Evolutionary conservation across 1,140 invertebrate genomes (phyloP), one percentile per base, ranked within the genome.

Genomic region (Brachionus calyciflorus): DNA sequence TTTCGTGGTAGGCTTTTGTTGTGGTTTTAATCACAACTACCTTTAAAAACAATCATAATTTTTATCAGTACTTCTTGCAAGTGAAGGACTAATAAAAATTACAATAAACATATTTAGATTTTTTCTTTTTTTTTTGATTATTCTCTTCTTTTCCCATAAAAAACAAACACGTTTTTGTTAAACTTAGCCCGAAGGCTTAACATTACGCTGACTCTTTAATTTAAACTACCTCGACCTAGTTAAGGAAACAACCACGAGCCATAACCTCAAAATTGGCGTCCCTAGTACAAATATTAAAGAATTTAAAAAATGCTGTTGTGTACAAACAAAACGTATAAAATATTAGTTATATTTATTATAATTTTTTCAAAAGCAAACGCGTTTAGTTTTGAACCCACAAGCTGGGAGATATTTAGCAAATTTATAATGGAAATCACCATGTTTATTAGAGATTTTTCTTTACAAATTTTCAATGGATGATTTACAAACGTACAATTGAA

Each of bases 261-360:
- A 49, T 19, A 49, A 53, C 51, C 51, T 53, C 51, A 53, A 53
- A 21, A 53, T 53, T 53, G 51, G 51, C 51, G 51, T 53, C 51
- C 51, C 51, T 53, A 53, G 51, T 53, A 53, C 24, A 53, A 1
- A 53, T 26, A 3, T 26, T 10, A 24, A 53, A 53, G 51, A 53
- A 53, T 53, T n/a, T n/a, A n/a, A 14, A 53, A 10, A 53, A 53
- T 53, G 51, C 30, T 53, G 51, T 53, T 53, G 51, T 53, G 14
- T 53, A 53, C 51, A 24, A 53, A 53, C 51, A 53, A 53, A 53
- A 21, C 30, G 5, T 53, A 26, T 21, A 21, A 53, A 53, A 53
- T 14, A 5, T 26, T 53, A 53, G 51, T 53, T 53, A 10, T 24
- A 14, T 48, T 48, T 26, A 26, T 53, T 26, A 24, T 53, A 26